Evolutionary conservation across 1,140 invertebrate genomes (phyloP), one percentile per base, ranked within the genome.

Genomic region (Hyles euphorbiae): DNA sequence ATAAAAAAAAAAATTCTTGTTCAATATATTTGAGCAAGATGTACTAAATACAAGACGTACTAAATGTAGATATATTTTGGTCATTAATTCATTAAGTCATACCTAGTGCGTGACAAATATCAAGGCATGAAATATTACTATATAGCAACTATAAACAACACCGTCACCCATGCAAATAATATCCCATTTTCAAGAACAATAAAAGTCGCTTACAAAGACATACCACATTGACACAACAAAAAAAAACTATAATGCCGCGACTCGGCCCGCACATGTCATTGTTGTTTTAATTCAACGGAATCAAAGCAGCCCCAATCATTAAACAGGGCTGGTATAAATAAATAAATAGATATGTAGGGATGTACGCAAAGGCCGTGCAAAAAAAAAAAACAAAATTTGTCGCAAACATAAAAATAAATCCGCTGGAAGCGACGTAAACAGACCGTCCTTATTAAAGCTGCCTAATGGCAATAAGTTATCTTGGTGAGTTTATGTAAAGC

Each of bases 341-440:
- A 83, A 84, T 83, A 85, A 84, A 84, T 73, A 79, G 65, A 81
- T 79, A 81, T 68, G 64, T 66, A 74, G 83, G 80, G 76, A 71
- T 70, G 67, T 65, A n/a, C n/a, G n/a, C n/a, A 56, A 40, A 34
- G 53, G 34, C 51, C 53, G 57, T 44, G 66, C 58, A 74, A 76
- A 75, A 71, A 68, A 60, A 22, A 22, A 22, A 22, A 22, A 22
- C 0, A 22, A 22, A 22, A 22, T 22, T 22, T 22, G 11, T 34
- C 46, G 8, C 47, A 58, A 12, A 57, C 51, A 57, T 32, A 40
- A 32, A 58, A 49, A 59, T 53, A 60, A 58, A 55, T 8, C 34
- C 53, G 34, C 40, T 67, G 49, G 64, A 67, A 53, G 47, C 51
- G 61, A 10, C n/a, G 22, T 4, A 7, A 7, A 51, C 10, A 51